Conservation (phyloP, 2,888 invertebrate species). For the Ptilodon capucinus region DNA sequence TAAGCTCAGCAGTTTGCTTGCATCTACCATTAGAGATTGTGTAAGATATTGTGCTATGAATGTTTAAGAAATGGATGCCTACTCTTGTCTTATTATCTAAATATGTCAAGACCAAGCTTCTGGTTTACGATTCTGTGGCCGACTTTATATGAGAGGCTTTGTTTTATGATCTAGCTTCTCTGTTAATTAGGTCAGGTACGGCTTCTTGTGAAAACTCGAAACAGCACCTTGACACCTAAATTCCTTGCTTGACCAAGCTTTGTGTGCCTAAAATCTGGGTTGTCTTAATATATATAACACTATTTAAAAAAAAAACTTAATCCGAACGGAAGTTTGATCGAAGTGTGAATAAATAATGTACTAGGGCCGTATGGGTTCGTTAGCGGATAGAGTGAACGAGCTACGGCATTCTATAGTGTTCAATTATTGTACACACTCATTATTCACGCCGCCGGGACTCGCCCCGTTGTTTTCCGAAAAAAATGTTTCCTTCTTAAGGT, state of each 20-base stretch:
- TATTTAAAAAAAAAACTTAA: no score
- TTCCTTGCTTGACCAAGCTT: no score
- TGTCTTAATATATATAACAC: no score
- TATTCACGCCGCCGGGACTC: constrained; percentile 11
- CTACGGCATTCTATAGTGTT: constrained; percentile 20
- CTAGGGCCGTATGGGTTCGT: constrained; percentile 11
- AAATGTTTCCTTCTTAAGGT: not conserved
- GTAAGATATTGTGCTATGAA: not conserved
- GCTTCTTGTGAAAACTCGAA: no score
- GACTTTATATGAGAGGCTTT: no score
- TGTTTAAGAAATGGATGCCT: not conserved
- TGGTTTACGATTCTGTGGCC: no score
- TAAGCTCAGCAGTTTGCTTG: constrained; percentile 6
- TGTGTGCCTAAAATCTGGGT: no score
- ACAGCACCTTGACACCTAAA: no score
- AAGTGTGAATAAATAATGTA: not conserved
- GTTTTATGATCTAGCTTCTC: no score
- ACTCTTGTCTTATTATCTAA: not conserved
- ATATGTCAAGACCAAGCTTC: no score
- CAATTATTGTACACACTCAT: constrained; percentile 27
- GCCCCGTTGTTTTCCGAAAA: not conserved
- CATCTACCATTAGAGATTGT: not conserved
- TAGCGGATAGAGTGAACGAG: constrained; percentile 17
- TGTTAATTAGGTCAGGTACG: no score
- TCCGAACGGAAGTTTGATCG: not conserved